Percentiles rank a stretch among this genome's conserved stretches.
Evolutionary conservation across 2,797 vertebrate genomes (phyloP).

Genomic region (Anas bahamensis): DNA sequence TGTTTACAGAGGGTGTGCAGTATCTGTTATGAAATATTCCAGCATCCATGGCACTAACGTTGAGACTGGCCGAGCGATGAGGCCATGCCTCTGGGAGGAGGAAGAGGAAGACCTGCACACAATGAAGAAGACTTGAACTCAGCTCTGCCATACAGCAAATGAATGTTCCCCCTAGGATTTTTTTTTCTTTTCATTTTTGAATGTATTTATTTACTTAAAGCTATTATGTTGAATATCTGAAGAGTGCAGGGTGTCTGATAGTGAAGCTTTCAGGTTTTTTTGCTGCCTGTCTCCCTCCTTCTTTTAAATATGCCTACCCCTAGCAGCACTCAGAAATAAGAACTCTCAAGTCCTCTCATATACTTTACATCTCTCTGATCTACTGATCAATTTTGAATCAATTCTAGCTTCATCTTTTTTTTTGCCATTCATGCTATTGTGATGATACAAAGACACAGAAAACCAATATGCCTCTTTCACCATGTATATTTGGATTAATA

Average conservation of each 20-base stretch:
- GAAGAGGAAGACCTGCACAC: background rate
- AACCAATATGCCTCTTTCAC: background rate
- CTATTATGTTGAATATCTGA: background rate
- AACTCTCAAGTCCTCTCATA: background rate
- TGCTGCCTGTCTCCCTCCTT: background rate
- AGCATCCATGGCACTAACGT: background rate
- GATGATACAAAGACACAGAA: background rate
- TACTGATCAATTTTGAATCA: conserved; percentile 1
- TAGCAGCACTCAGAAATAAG: background rate
- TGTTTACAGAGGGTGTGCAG: rapidly evolving
- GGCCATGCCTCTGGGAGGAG: background rate
- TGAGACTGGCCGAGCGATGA: rapidly evolving
- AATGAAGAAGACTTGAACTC: background rate
- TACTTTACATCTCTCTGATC: background rate
- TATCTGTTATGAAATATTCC: background rate
- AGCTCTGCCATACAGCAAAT: background rate
- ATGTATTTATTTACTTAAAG: background rate
- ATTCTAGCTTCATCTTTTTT: background rate
- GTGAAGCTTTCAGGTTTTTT: background rate
- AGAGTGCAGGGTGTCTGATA: background rate
- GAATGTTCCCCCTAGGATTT: no score
- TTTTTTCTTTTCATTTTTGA: background rate
- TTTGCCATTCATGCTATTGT: background rate
- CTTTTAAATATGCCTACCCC: background rate
- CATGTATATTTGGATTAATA: background rate